Evolutionary conservation across 2,113 vertebrate genomes (phyloP).

Genomic region (Phalacrocorax carbo): DNA sequence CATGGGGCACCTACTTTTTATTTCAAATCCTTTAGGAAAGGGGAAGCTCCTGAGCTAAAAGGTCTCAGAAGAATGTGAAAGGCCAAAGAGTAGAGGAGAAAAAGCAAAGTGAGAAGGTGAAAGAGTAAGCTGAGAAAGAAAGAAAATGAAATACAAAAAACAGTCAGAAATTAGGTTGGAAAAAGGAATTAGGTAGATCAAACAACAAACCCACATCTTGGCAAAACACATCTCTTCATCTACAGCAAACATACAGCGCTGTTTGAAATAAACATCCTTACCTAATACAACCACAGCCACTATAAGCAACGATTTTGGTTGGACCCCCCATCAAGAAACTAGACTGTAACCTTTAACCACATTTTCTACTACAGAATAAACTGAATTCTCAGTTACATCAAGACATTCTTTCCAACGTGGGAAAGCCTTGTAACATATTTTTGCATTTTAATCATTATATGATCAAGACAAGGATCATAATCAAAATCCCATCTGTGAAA

Average conservation of each 20-base stretch:
- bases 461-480: not conserved
- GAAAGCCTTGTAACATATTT: not conserved
- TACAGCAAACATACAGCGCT: not conserved
- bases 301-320: not conserved
- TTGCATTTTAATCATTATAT: not conserved
- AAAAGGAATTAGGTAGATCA: not conserved
- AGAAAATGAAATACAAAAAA: not conserved
- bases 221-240: not conserved
- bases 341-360: not conserved
- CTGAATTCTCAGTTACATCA: not conserved
- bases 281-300: not conserved
- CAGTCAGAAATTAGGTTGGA: not conserved
- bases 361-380: not conserved
- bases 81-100: not conserved
- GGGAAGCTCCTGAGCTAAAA: not conserved
- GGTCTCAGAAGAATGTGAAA: not conserved
- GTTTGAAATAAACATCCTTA: not conserved
- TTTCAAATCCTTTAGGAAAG: not conserved
- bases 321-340: not conserved
- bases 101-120: not conserved
- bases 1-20: not conserved
- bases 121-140: not conserved
- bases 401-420: not conserved
- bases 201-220: not conserved
- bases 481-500: constrained; percentile 1